Base-by-base conservation (phyloP, 2,797 vertebrate genomes). In the Malurus splendens region DNA sequence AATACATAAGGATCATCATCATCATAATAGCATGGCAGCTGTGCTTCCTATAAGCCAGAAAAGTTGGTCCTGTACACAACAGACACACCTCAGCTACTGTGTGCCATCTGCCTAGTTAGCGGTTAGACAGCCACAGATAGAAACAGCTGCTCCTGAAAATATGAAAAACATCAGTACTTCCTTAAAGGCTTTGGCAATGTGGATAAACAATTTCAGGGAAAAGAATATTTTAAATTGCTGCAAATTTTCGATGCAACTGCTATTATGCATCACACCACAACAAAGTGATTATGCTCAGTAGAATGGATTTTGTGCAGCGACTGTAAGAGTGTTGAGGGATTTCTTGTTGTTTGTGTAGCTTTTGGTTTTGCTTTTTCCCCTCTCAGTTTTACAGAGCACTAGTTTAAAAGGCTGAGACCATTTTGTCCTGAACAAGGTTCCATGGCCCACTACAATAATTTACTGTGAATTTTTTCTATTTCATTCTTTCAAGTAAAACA, bases 191-290 rank as follows among this genome's bases (percentile, higher is more conserved):
- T 95, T 95, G 93, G 96, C 95, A 96, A 95, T 94, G 92, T 95
- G 95, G 91, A 94, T 95, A 96, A 96, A 96, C 95, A 97, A 95
- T 94, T 94, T 94, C 95, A 95, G 76, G 90, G 91, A 94, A 96
- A 97, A 97, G 97, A 97, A 97, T 97, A 96, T 96, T 97, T 93
- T 96, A 96, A 97, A 97, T 96, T 96, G 96, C 96, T 91, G 88
- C 94, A 96, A 94, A 97, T 97, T 97, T 96, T 90, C 38, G 47
- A 95, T 96, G 96, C 91, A 91, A 95, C 91, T 87, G 96, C 95
- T 96, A 97, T 97, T 97, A 97, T 96, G 96, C 87, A 86, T 94
- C 89, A 65, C 95, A 96, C 92, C 91, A 92, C 93, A 95, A 96
- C 96, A 97, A 97, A 97, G 96, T 96, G 96, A 97, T 96, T 96